Evolutionary conservation across 2,888 invertebrate species (phyloP).

Genomic region (Scaptomyza cyrtandrae): DNA sequence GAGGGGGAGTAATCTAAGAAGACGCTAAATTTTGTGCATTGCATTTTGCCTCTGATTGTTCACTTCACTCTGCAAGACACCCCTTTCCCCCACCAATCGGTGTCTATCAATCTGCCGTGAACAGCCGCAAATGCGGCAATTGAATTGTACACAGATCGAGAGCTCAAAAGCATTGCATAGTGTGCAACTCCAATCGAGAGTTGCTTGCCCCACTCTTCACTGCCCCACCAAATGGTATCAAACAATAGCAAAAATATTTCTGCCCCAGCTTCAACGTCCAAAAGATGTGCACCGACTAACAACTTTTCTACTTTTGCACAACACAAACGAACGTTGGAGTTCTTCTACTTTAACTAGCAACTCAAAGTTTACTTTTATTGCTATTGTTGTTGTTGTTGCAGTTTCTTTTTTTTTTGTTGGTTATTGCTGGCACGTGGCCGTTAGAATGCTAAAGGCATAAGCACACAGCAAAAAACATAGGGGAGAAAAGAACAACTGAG

Average conservation of each 20-base stretch:
- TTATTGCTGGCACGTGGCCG: conserved; percentile 28
- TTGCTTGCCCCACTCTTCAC: background rate
- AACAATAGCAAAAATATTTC: conserved; percentile 58
- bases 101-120: background rate
- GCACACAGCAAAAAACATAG: conserved; percentile 9
- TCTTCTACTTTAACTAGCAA: conserved; percentile 43
- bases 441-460: conserved; percentile 56
- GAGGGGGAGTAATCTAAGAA: background rate
- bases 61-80: background rate
- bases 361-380: conserved; percentile 56
- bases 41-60: conserved; percentile 31
- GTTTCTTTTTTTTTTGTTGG: conserved; percentile 8
- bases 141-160: conserved; percentile 66
- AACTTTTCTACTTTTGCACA: conserved; percentile 55
- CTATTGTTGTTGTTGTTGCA: conserved; percentile 21
- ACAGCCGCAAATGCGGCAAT: conserved; percentile 66
- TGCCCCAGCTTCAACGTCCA: conserved; percentile 34
- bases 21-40: conserved; percentile 46
- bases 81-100: background rate
- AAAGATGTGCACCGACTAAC: conserved; percentile 45
- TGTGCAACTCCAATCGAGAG: conserved; percentile 52
- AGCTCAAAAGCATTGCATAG: conserved; percentile 70
- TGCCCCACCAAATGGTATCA: conserved; percentile 25
- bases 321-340: conserved; percentile 16
- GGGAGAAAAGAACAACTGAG: conserved; percentile 9